Evolutionary conservation across 2,113 vertebrate genomes (phyloP), one percentile per base, ranked within the genome.

Genomic region (Pica pica): DNA sequence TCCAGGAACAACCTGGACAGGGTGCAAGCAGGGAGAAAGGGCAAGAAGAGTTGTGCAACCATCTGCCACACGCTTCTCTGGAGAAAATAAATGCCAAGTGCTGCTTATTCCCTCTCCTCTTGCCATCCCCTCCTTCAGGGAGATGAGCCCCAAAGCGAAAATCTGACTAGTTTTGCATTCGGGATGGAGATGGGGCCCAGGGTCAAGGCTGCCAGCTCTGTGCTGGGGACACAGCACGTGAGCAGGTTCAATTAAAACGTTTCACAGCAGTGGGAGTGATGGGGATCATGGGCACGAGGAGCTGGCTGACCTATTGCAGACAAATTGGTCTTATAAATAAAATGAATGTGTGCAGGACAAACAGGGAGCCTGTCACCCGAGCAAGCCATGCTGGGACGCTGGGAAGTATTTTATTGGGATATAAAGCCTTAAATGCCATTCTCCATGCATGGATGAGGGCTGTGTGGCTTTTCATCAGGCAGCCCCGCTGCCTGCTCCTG

Each of bases 381-480:
- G 73, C 77, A 49, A 80, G 49, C 37, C 57, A 3, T 9, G 76
- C 73, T 42, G 47, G 50, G 70, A 78, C 0, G 0, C 87, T 78
- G 84, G 80, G 59, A 89, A 92, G 64, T 93, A 73, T 87, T 91
- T 94, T 83, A 94, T 71, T 94, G 79, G 76, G 79, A 90, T 83
- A 82, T 93, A 83, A 93, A 91, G 33, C 27, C 83, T 71, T 60
- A 81, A 96, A 90, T 86, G 90, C 83, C 89, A 93, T 85, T 93
- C 64, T 74, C 63, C 82, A 69, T 78, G 83, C 93, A 71, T 41
- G 70, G 76, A 33, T 50, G 31, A 61, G 76, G 52, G 74, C 55
- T 64, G 87, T 46, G 79, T 74, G 56, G 64, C 69, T 95, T 76
- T 95, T 57, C 83, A 67, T 82, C 87, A 79, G 85, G 1, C 5